Evolutionary conservation across 2,113 vertebrate species (phyloP).

Genomic region (Oxyura jamaicensis): DNA sequence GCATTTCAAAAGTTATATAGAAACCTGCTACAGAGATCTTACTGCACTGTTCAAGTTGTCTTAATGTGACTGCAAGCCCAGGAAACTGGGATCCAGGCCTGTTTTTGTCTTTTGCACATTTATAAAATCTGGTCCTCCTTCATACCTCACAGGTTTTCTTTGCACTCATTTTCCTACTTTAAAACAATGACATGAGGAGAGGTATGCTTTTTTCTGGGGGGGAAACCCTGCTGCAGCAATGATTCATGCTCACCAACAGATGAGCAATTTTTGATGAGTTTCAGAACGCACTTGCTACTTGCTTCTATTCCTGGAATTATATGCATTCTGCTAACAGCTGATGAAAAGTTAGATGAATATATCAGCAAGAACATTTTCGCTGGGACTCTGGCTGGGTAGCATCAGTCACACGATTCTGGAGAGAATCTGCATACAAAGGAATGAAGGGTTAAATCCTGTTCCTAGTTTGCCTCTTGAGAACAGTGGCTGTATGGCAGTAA

Average conservation of each 20-base stretch:
- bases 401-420: neutral
- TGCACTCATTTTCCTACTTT: neutral
- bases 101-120: neutral
- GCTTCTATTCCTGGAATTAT: neutral
- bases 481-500: constrained; percentile 1
- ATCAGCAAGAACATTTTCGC: neutral
- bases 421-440: neutral
- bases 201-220: neutral
- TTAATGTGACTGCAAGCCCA: neutral
- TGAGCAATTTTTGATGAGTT: neutral
- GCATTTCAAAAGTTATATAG: neutral
- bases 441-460: constrained; percentile 1
- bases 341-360: neutral
- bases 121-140: neutral
- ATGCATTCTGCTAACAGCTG: neutral
- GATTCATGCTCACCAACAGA: neutral
- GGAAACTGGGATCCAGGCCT: neutral
- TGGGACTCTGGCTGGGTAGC: neutral
- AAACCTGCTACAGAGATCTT: neutral
- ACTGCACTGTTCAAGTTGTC: neutral
- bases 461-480: neutral
- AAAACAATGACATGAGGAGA: neutral
- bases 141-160: neutral
- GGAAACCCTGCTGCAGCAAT: neutral
- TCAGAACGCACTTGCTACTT: neutral